phyloP scores from a whole-genome alignment of 2,888 invertebrate species.

The Busseola fusca region DNA sequence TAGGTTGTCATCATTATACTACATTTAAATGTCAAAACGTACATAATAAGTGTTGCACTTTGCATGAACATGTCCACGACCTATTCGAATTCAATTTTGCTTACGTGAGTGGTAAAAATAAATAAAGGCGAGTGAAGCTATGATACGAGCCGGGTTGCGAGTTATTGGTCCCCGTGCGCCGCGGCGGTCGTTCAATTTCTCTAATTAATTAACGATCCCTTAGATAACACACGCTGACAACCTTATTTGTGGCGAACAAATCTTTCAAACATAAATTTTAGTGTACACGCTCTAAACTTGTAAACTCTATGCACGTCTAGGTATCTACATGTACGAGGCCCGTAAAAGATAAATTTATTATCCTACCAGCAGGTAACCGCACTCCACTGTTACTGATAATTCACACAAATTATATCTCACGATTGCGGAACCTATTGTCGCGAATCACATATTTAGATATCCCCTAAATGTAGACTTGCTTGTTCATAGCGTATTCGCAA shows the following conservation, averaged over 20 bases:
- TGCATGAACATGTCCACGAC: constrained; percentile 73
- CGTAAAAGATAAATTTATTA: constrained; percentile 81
- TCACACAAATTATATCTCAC: constrained; percentile 68
- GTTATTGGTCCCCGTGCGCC: constrained; percentile 87
- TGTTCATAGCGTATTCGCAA: constrained; percentile 72
- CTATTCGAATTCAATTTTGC: constrained; percentile 86
- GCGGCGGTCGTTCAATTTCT: constrained; percentile 88
- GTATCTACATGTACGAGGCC: constrained; percentile 73
- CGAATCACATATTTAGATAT: constrained; percentile 64
- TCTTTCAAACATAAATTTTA: constrained; percentile 88
- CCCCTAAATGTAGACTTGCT: constrained; percentile 68
- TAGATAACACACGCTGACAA: constrained; percentile 88
- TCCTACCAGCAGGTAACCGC: constrained; percentile 62
- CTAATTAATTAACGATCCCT: constrained; percentile 89
- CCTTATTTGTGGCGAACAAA: constrained; percentile 89
- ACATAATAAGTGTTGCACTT: constrained; percentile 63
- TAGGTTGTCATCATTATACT: constrained; percentile 58
- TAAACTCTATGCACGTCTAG: constrained; percentile 83
- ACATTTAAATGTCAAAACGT: constrained; percentile 63
- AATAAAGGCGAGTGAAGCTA: constrained; percentile 86
- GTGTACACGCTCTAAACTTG: constrained; percentile 87
- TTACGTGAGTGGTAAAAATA: constrained; percentile 88
- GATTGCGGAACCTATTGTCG: constrained; percentile 58
- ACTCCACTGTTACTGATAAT: constrained; percentile 68
- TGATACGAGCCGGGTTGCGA: constrained; percentile 88